Evolutionary conservation across 35 echinoderm and acorn worm genomes (phyloP), one percentile per base, ranked within the genome.

Genomic region (Amphiura filiformis): DNA sequence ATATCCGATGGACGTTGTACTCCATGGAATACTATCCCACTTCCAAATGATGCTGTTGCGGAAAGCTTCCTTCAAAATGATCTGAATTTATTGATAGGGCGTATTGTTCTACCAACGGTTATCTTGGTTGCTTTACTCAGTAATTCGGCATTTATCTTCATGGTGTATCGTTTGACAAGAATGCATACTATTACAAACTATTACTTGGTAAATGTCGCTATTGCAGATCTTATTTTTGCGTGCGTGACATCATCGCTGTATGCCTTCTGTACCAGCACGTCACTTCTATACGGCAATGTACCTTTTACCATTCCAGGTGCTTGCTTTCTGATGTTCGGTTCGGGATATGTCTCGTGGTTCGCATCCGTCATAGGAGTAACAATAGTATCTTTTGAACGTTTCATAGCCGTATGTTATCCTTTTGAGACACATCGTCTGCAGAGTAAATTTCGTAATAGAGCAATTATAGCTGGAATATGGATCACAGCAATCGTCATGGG

Each of bases 181-280:
- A 80, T 80, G 78, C 78, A n/a, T 36, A 80, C 78, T 26, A 39
- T 80, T n/a, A 80, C 78, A 4, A 80, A 80, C 78, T 80, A 34
- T 80, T 80, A 80, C 34, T 39, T 80, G 34, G 17, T 80, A 36
- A 80, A n/a, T 36, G 34, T 80, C 26, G 28, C 78, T 34, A n/a
- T 80, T 14, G 78, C 78, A 33, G 78, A 80, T 39, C 17, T 80
- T 5, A 80, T 36, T 34, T 80, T 80, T 31, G 34, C 26, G 17
- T 80, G 17, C 4, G 1, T 80, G 2, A 32, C 4, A 31, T 36
- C 78, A 80, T 23, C 61, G 4, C 26, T 70, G 26, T 70, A 70
- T 70, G 15, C 26, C 17, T 26, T 15, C 15, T 2, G 11, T n/a
- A n/a, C 26, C 15, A 70, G 61, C 28, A 26, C 61, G 28, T 70